Conservation (phyloP, 2,888 invertebrate genomes). For the Orthosia incerta region DNA sequence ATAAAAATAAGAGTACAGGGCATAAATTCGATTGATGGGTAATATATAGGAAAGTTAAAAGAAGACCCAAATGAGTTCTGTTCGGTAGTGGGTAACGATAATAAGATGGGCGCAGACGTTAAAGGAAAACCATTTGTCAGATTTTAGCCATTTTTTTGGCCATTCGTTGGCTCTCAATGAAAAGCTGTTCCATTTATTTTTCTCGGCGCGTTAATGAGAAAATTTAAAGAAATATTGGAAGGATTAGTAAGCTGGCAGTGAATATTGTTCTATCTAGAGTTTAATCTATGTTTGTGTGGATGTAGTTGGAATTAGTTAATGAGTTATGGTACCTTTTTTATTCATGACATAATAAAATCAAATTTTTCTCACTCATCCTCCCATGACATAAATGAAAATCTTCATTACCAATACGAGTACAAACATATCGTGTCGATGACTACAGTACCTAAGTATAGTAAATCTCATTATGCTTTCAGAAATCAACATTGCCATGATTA, state of each 20-base stretch:
- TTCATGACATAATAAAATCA: background rate
- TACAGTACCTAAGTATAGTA: background rate
- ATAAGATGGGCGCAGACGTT: conserved; percentile 91
- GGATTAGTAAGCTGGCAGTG: conserved; percentile 21
- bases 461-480: background rate
- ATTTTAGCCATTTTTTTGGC: conserved; percentile 89
- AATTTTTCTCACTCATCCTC: too few relatives aligned
- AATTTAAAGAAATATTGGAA: conserved; percentile 71
- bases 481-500: conserved; percentile 12
- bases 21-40: conserved; percentile 66
- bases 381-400: too few relatives aligned
- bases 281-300: background rate
- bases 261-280: background rate
- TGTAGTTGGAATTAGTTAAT: background rate
- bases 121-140: conserved; percentile 91
- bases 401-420: background rate
- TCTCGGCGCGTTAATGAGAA: conserved; percentile 83
- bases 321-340: too few relatives aligned
- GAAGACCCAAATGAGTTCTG: conserved; percentile 89
- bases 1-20: conserved; percentile 65
- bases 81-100: conserved; percentile 90
- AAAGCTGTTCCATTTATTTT: conserved; percentile 91
- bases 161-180: conserved; percentile 87
- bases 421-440: background rate
- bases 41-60: conserved; percentile 79